phyloP scores from a whole-genome alignment of 64 coral and sea anemone genomes.

The Trachythela sp. region DNA sequence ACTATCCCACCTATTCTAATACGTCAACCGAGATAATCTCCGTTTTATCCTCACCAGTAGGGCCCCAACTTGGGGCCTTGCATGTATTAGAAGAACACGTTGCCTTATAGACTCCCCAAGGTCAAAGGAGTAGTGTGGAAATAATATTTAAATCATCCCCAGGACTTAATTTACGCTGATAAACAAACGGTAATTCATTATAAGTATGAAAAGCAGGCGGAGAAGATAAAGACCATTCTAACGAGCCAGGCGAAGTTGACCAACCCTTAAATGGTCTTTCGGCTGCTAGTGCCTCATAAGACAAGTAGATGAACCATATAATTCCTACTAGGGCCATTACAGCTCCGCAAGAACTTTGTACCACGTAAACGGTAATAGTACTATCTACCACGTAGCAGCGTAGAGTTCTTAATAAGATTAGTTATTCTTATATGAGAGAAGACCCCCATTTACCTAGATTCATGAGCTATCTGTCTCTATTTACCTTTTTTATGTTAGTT shows the following conservation, averaged over 20 bases:
- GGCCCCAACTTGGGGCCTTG: conserved; percentile 41
- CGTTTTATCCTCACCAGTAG: conserved; percentile 59
- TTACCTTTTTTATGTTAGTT: conserved; percentile 74
- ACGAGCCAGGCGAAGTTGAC: neutral
- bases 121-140: conserved; percentile 57
- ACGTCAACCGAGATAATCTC: conserved; percentile 52
- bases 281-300: conserved; percentile 16
- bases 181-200: conserved; percentile 67
- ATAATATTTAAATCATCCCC: conserved; percentile 55
- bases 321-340: neutral
- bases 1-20: conserved; percentile 55
- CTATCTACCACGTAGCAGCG: no score
- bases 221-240: conserved; percentile 17
- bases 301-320: conserved; percentile 4
- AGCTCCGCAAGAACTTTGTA: conserved; percentile 21
- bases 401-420: no score
- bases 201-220: conserved; percentile 20
- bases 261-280: conserved; percentile 17
- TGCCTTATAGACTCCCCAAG: conserved; percentile 58
- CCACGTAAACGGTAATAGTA: no score
- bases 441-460: conserved; percentile 75
- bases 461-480: conserved; percentile 67
- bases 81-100: conserved; percentile 60
- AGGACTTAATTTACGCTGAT: conserved; percentile 51
- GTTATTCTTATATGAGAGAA: conserved; percentile 60